Base-by-base conservation (phyloP, 2,888 invertebrate species). In the Cosmia pyralina region DNA sequence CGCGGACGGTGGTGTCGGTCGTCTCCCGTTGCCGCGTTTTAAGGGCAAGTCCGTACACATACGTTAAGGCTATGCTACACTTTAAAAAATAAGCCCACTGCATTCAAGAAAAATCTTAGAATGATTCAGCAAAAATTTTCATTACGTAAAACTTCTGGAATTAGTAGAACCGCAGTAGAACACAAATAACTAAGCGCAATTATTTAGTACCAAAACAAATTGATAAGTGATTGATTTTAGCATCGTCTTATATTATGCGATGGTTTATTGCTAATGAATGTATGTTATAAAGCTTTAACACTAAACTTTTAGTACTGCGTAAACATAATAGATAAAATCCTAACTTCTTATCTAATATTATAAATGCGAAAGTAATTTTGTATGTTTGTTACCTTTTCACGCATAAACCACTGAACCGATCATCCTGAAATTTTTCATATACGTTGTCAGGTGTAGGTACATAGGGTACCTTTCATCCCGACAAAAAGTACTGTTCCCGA, bases 171-270 rank as follows among this genome's bases (percentile, higher is more conserved):
- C 48, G 17, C n/a, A 4, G 3, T 15, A 17, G 4, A 50, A 44
- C 41, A 8, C 13, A 69, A 67, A 44, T 22, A 55, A 13, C 5
- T 13, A 63, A 34, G 11, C 4, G 15, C 22, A 3, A 0, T 34
- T 34, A 44, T 50, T 68, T 57, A 73, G 28, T 44, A 38, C 19
- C 50, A 17, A 28, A 77, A 46, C 13, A 52, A 48, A 74, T 38
- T 5, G 17, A 8, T 48, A 52, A 52, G 1, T 48, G 8, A 48
- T 77, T 75, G 38, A 19, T 41, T 69, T 7, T 41, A 11, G 10
- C 8, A 38, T 22, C 6, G 5, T 34, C 66, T 17, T 11, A 34
- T n/a, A 38, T 15, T 22, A 48, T 41, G 41, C 17, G 10, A 15
- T 28, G 10, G 50, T 58, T 77, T n/a, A 28, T 77, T 58, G 38